Evolutionary conservation across 2,797 vertebrate species (phyloP).

Genomic region (Mastacembelus armatus): DNA sequence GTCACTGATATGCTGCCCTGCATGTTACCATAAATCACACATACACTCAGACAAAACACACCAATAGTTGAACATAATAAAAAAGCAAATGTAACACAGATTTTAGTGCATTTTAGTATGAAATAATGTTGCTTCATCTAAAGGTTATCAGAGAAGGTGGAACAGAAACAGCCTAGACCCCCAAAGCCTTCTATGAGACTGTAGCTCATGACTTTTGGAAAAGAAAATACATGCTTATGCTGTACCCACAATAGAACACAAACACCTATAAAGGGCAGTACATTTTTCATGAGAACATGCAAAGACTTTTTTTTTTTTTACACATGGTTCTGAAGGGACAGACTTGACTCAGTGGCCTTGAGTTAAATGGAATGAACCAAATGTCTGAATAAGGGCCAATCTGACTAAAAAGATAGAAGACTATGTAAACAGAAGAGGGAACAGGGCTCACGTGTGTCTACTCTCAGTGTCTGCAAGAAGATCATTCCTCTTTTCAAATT

Average conservation of each 20-base stretch:
- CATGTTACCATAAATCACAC: conserved; percentile 35
- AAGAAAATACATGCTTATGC: conserved; percentile 32
- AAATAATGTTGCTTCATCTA: neutral
- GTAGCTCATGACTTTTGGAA: conserved; percentile 32
- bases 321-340: conserved; percentile 21
- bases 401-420: conserved; percentile 46
- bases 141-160: neutral
- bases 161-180: conserved; percentile 2
- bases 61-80: neutral
- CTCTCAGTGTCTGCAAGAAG: conserved; percentile 22
- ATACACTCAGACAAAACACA: conserved; percentile 26
- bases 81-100: neutral
- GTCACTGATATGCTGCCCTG: conserved; percentile 38
- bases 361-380: conserved; percentile 71
- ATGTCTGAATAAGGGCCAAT: conserved; percentile 68
- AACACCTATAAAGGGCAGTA: conserved; percentile 37
- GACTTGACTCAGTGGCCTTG: conserved; percentile 67
- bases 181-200: neutral
- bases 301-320: conserved; percentile 27
- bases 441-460: conserved; percentile 23
- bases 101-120: neutral
- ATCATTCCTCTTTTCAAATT: conserved; percentile 5
- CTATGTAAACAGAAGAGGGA: conserved; percentile 56
- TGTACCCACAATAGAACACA: conserved; percentile 14
- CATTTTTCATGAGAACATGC: conserved; percentile 59